Evolutionary conservation across 1,140 invertebrate genomes (phyloP).

Genomic region (Philopotamus ludificatus): DNA sequence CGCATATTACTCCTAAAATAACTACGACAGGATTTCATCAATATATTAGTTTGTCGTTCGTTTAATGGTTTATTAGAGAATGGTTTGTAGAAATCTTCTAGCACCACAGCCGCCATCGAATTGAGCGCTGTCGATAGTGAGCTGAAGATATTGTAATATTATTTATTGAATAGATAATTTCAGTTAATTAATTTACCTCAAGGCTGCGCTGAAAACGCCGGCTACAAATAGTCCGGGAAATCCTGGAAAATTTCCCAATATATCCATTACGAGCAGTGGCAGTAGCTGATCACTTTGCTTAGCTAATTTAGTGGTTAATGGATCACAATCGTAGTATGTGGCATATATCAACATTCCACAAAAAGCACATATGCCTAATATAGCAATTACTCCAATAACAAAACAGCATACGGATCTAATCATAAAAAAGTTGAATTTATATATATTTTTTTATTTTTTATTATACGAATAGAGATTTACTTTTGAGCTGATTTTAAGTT

Average conservation of each 20-base stretch:
- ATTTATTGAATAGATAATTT: not conserved
- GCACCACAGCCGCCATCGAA: constrained; percentile 85
- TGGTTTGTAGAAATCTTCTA: constrained; percentile 76
- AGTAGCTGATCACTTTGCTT: constrained; percentile 66
- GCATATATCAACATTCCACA: constrained; percentile 78
- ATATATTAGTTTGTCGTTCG: constrained; percentile 61
- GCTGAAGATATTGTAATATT: constrained; percentile 51
- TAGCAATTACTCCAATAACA: constrained; percentile 56
- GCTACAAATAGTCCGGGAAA: constrained; percentile 76
- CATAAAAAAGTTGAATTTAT: constrained; percentile 25
- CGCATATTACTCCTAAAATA: constrained; percentile 64
- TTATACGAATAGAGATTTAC: constrained; percentile 54
- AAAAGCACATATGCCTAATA: constrained; percentile 63
- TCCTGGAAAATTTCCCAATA: constrained; percentile 64
- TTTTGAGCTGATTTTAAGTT: constrained; percentile 66
- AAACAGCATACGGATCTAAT: constrained; percentile 71
- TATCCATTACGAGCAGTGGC: constrained; percentile 72
- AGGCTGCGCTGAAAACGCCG: constrained; percentile 75
- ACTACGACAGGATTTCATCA: constrained; percentile 72
- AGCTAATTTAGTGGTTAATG: constrained; percentile 65
- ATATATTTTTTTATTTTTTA: not conserved
- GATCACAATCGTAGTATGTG: constrained; percentile 81
- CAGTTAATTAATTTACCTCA: constrained; percentile 58
- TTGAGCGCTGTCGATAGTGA: constrained; percentile 88
- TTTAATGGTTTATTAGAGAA: constrained; percentile 61